These are phyloP conservation scores for Morus bassanus DNA, from an alignment of 2,797 vertebrate species.

Conservation along the genomic window DNA sequence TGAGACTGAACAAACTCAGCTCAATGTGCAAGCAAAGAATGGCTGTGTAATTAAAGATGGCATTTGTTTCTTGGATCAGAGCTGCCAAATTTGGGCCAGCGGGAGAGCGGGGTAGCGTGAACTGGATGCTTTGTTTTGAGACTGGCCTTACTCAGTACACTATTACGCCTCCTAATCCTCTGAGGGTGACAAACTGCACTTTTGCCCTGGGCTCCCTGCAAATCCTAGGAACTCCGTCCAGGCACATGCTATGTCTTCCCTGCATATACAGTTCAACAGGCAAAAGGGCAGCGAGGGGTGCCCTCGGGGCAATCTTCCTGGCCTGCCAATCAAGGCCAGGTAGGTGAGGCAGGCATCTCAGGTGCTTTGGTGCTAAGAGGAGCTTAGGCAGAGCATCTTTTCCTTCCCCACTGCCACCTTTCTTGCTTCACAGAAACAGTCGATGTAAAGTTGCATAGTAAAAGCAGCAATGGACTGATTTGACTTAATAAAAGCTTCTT, in stretches of 20 bases:
- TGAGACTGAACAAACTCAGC: not conserved
- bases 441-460: not conserved
- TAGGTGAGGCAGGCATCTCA: not conserved
- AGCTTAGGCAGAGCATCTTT: not conserved
- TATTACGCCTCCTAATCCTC: not conserved
- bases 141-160: not conserved
- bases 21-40: not conserved
- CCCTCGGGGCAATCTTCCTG: not conserved
- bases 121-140: not conserved
- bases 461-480: not conserved
- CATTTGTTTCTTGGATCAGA: slow-evolving; percentile 33
- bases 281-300: not conserved
- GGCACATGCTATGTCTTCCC: not conserved
- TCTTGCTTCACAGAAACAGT: not conserved
- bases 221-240: not conserved
- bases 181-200: not conserved
- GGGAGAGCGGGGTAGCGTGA: not conserved
- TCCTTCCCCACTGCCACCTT: not conserved
- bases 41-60: not conserved
- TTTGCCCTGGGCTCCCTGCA: not conserved
- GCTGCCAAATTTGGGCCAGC: not conserved
- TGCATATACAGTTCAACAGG: not conserved
- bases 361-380: not conserved
- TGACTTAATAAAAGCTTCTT: slow-evolving; percentile 5
- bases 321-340: not conserved